These are phyloP conservation scores for Chaetophractus vellerosus DNA, from an alignment of 2,797 vertebrate species.

Conservation along the genomic window DNA sequence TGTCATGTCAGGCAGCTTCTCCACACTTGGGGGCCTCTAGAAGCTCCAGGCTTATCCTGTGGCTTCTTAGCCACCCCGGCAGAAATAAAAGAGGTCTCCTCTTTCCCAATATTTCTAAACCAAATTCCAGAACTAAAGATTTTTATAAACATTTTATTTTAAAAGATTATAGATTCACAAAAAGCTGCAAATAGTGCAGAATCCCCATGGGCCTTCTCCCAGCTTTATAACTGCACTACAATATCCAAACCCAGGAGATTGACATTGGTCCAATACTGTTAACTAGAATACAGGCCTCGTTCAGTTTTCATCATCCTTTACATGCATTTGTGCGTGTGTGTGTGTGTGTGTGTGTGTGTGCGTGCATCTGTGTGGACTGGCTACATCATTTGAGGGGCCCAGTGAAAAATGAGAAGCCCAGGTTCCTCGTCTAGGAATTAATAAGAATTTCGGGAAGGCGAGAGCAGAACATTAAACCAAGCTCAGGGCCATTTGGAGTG, in stretches of 20 bases:
- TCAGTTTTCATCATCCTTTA: background rate
- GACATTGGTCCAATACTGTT: accelerated
- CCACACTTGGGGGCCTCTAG: background rate
- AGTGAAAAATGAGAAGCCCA: too few relatives aligned
- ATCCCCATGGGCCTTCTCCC: background rate
- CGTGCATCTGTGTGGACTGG: too few relatives aligned
- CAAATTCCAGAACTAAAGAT: background rate
- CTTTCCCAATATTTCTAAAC: background rate
- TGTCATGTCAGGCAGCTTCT: background rate
- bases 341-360: accelerated
- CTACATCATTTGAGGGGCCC: too few relatives aligned
- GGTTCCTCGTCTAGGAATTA: too few relatives aligned
- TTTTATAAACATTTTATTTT: background rate
- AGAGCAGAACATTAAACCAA: too few relatives aligned
- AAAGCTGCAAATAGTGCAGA: constrained; percentile 16
- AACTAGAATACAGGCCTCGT: background rate
- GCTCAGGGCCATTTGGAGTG: too few relatives aligned
- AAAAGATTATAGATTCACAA: constrained; percentile 32
- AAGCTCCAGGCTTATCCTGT: too few relatives aligned
- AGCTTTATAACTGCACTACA: background rate
- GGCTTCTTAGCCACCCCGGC: background rate
- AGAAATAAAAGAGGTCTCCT: background rate
- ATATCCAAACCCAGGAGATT: background rate
- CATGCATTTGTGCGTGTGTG: background rate
- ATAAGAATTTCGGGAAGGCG: too few relatives aligned